Evolutionary conservation across 2,888 invertebrate species (phyloP), one percentile per base, ranked within the genome.

Genomic region (Ischnura elegans): DNA sequence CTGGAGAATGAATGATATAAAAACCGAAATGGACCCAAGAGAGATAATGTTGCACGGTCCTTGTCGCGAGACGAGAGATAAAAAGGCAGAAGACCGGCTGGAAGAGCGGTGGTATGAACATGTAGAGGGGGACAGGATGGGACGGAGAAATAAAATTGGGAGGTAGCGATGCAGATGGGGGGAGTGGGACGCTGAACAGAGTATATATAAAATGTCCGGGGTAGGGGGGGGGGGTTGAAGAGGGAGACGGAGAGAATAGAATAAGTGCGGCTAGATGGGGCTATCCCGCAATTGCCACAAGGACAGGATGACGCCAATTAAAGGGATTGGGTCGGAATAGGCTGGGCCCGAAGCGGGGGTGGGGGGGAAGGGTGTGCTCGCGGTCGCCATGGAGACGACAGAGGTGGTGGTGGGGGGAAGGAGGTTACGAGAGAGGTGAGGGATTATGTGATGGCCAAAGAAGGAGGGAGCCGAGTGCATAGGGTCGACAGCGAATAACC

Each of bases 251-350:
- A 10, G 45, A n/a, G 61, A 61, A 61, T 61, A 61, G 61, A 61
- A 61, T 61, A 61, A 76, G 76, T 76, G 76, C 76, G 76, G 76
- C 76, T 76, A 61, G 61, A 61, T 61, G 61, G 61, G 61, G n/a
- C 6, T n/a, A 13, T 19, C 16, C 61, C 8, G n/a, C 76, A 76
- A 76, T 76, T 76, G 76, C 29, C 29, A 76, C 29, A 76, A 36
- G 76, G 76, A 36, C 76, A 76, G 76, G 76, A 76, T 76, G 76
- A 36, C 29, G 76, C 76, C 76, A 76, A 76, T 76, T 36, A 76
- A 76, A 76, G 76, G 76, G 61, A 61, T 61, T 29, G 29, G 29
- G 66, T 36, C 36, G 29, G 29, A 16, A 10, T 16, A 10, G 36
- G 5, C 6, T 8, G 76, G 76, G 29, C 10, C 36, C 29, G 76